phyloP scores from a whole-genome alignment of 2,797 vertebrate species.

The Lagocephalus sceleratus region DNA sequence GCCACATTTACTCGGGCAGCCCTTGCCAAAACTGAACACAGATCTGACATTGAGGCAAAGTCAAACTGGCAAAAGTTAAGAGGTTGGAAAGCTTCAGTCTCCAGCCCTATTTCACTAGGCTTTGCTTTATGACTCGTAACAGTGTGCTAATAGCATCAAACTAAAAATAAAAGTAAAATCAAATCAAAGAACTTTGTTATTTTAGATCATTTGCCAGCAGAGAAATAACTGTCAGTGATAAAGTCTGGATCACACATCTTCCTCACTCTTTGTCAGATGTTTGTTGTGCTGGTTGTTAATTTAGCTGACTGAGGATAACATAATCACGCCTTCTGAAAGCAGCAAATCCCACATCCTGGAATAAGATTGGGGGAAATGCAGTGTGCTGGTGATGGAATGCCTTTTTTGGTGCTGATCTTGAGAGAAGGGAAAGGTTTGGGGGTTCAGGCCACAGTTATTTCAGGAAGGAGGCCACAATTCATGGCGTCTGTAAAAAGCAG shows the following conservation, averaged over 20 bases:
- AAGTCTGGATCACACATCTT: slow-evolving; percentile 18
- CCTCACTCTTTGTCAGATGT: slow-evolving; percentile 35
- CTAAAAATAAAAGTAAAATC: slow-evolving; percentile 53
- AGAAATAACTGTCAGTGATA: slow-evolving; percentile 33
- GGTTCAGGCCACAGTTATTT: slow-evolving; percentile 79
- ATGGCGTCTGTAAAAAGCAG: slow-evolving; percentile 62
- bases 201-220: slow-evolving; percentile 43
- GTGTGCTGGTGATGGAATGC: slow-evolving; percentile 51
- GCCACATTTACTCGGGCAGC: slow-evolving; percentile 47
- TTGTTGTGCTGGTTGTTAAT: slow-evolving; percentile 66
- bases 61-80: slow-evolving; percentile 56
- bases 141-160: slow-evolving; percentile 43
- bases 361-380: slow-evolving; percentile 48
- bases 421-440: slow-evolving; percentile 72
- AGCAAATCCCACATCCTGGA: slow-evolving; percentile 64
- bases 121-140: slow-evolving; percentile 36
- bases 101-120: slow-evolving; percentile 14
- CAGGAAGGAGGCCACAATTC: slow-evolving; percentile 75
- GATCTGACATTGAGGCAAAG: slow-evolving; percentile 56
- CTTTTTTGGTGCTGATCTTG: slow-evolving; percentile 59
- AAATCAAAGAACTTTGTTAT: slow-evolving; percentile 37
- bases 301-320: slow-evolving; percentile 56
- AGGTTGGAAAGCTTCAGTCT: slow-evolving; percentile 48
- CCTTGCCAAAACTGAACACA: slow-evolving; percentile 55
- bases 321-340: slow-evolving; percentile 46